These are phyloP conservation scores for Venusia cambrica DNA, from an alignment of 2,888 invertebrate species.

Conservation along the genomic window DNA sequence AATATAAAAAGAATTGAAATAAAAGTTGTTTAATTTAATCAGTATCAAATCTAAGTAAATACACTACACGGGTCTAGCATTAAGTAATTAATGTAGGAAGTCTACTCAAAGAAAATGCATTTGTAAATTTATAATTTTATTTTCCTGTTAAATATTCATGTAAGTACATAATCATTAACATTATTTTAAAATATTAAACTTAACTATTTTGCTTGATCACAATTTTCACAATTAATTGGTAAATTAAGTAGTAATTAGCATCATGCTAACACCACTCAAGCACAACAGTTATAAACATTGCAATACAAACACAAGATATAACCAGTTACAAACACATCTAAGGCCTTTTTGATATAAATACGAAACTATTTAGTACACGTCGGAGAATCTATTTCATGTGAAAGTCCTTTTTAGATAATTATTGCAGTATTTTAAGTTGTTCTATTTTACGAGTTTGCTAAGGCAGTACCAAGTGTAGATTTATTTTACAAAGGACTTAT, in stretches of 20 bases:
- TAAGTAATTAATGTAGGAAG: no score
- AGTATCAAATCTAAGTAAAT: no score
- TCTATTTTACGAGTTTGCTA: no score
- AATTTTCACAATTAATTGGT: slow-evolving; percentile 56
- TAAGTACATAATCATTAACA: slow-evolving; percentile 68
- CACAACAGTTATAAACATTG: slow-evolving; percentile 59
- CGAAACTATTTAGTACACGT: slow-evolving; percentile 17
- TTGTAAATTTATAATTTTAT: slow-evolving; percentile 81
- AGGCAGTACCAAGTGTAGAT: no score
- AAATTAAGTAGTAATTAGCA: slow-evolving; percentile 46
- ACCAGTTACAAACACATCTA: slow-evolving; percentile 62
- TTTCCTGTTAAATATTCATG: slow-evolving; percentile 76
- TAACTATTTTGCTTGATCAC: slow-evolving; percentile 72
- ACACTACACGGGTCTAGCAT: no score
- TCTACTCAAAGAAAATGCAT: slow-evolving; percentile 36
- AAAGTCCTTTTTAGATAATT: no score
- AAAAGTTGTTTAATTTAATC: no score
- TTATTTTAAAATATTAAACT: slow-evolving; percentile 73
- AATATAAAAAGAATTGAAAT: no score
- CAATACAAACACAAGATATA: slow-evolving; percentile 51
- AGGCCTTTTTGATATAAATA: slow-evolving; percentile 55
- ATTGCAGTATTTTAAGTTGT: no score
- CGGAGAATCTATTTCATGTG: no score
- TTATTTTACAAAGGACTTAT: no score
- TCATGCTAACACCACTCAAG: slow-evolving; percentile 20